These are phyloP conservation scores for Peromyscus aztecus DNA, from an alignment of 2,797 vertebrate species.

Conservation along the genomic window DNA sequence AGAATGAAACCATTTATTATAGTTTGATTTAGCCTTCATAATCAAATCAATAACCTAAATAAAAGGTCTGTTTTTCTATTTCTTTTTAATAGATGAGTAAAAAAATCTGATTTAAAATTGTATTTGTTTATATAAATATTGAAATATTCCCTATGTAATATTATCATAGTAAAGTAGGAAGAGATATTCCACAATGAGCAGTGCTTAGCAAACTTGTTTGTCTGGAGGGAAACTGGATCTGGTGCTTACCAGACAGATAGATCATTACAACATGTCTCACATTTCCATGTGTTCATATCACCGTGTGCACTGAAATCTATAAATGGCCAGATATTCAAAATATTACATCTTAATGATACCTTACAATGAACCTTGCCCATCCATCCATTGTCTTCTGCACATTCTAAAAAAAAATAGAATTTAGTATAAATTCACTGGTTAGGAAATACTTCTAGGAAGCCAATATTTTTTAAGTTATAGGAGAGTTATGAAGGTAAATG, in stretches of 20 bases:
- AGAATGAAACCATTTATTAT: constrained; percentile 8
- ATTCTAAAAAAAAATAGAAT: neutral
- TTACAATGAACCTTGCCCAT: neutral
- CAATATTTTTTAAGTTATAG: neutral
- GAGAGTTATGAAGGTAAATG: neutral
- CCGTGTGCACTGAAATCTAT: neutral
- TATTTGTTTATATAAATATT: neutral
- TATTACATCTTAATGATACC: neutral
- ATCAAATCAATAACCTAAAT: constrained; percentile 26
- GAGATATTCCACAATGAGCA: neutral
- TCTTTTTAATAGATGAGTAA: neutral
- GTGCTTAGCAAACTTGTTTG: neutral
- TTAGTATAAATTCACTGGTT: neutral
- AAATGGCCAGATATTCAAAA: neutral
- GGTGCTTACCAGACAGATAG: neutral
- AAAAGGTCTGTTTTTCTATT: constrained; percentile 12
- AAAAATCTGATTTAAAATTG: neutral
- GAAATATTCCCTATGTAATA: neutral
- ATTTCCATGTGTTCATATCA: neutral
- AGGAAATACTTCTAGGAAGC: neutral
- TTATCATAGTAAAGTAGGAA: neutral
- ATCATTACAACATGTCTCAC: neutral
- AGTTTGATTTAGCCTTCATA: neutral
- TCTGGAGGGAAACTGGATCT: neutral
- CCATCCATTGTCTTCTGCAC: neutral